Evolutionary conservation across 2,797 vertebrate genomes (phyloP), one percentile per base, ranked within the genome.

Genomic region (Diplodus puntazzo): DNA sequence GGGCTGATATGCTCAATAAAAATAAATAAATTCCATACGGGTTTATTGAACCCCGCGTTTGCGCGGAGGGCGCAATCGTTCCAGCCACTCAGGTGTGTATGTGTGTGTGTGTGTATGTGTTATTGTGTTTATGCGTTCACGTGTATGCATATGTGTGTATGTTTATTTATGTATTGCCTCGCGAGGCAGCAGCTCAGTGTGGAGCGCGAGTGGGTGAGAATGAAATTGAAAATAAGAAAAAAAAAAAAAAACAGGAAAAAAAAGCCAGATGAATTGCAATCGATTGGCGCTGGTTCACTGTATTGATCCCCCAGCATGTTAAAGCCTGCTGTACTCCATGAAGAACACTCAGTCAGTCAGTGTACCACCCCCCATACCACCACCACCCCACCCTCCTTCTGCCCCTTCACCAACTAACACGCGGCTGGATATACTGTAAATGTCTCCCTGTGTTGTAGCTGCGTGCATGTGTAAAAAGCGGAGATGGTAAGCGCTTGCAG

Each of bases 1-100:
- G 88, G 84, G 87, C 87, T 92, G 93, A 94, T 92, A 93, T 89
- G 91, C 89, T 91, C 92, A 91, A 94, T 94, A 92, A 94, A 94
- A 94, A 94, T 92, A 92, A 93, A 93, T 94, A 94, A 92, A 94
- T 93, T 94, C 92, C 87, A 89, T 87, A 89, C 78, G 73, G 84
- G 83, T 92, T 94, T 94, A 93, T 94, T 92, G 92, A 92, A 92
- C 83, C 77, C 57, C 57, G 20, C 69, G 73, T 89, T 87, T 83
- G 77, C 68, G 63, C 49, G 73, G 80, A 85, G 87, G 77, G 60
- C 66, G 85, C 78, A 71, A 72, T 91, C 79, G 67, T 82, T 88
- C 54, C 63, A 75, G 73, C 73, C 75, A 53, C 71, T 88, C 90
- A 90, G 86, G 88, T 90, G 86, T 78, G 79, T 81, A 79, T 73